A percentile compares a stretch with the other conserved stretches of the same genome.
These are phyloP conservation scores for Yponomeuta evonymella DNA, from an alignment of 2,888 invertebrate genomes.

Conservation along the genomic window DNA sequence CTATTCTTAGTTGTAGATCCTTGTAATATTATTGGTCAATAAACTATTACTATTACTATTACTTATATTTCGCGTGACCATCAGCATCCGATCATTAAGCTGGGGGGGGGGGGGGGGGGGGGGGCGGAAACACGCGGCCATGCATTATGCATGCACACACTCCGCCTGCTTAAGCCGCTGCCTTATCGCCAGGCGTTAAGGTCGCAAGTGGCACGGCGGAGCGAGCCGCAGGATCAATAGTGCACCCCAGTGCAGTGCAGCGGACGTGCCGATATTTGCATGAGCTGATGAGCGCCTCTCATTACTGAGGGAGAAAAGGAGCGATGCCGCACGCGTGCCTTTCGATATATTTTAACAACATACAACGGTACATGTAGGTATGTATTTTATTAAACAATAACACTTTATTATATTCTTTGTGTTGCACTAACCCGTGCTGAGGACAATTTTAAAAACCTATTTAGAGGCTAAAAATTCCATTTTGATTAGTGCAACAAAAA, in stretches of 20 bases:
- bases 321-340: slow-evolving; percentile 3
- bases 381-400: too few species aligned
- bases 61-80: background rate
- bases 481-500: too few species aligned
- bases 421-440: too few species aligned
- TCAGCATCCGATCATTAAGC: slow-evolving; percentile 15
- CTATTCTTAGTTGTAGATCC: too few species aligned
- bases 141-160: slow-evolving; percentile 32
- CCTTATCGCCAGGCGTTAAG: slow-evolving; percentile 5
- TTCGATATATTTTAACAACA: background rate
- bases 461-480: too few species aligned
- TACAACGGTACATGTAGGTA: too few species aligned
- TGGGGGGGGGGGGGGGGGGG: background rate
- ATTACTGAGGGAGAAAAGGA: slow-evolving; percentile 29
- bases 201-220: background rate
- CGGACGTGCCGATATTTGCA: slow-evolving; percentile 18
- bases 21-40: too few species aligned
- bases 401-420: too few species aligned
- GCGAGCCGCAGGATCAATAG: slow-evolving; percentile 30
- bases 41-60: too few species aligned
- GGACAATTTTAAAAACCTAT: too few species aligned
- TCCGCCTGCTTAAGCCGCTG: background rate
- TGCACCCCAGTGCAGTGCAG: slow-evolving; percentile 28
- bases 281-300: slow-evolving; percentile 38
- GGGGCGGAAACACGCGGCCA: slow-evolving; percentile 15